Base-by-base conservation (phyloP, 1,140 invertebrate species). In the Diuraphis noxia region DNA sequence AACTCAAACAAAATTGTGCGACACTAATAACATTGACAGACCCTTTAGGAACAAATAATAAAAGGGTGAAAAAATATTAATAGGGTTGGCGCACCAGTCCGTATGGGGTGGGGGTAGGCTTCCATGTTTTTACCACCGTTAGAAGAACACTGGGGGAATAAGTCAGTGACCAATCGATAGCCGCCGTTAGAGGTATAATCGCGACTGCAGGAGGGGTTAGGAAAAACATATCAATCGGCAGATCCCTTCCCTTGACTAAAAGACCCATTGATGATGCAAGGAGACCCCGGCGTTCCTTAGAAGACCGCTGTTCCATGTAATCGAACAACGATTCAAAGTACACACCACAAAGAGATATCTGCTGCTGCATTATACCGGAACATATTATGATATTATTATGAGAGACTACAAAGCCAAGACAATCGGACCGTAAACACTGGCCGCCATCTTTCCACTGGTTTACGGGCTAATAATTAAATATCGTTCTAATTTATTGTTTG, bases 221-320 rank as follows among this genome's bases (percentile, higher is more conserved):
- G 89, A 81, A 91, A 91, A 91, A 79, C 89, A 91, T 91, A 91
- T 91, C 89, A 91, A 91, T 91, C 89, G 89, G 89, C 34, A 49
- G 72, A 82, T 52, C 89, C 86, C 86, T 40, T 63, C 34, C 86
- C 41, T 36, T 38, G 88, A 79, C 89, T 81, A 91, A 91, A 91
- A 81, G 89, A 91, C 89, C 72, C 89, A 79, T 79, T 90, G 88
- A 90, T 46, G 88, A 81, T 81, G 72, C 88, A 52, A 81, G 77
- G 89, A 82, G 89, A 79, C 19, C 72, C 77, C 43, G 34, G n/a
- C 88, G 72, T 91, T 49, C 77, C 77, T 79, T 79, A 81, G 89
- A 91, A 91, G 89, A 91, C 89, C 89, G 89, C 89, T 91, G 89
- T 91, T 91, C 89, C 89, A 82, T 91, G 89, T 91, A 91, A 91